Evolutionary conservation across 2,888 invertebrate genomes (phyloP).

Genomic region (Panorpa germanica): DNA sequence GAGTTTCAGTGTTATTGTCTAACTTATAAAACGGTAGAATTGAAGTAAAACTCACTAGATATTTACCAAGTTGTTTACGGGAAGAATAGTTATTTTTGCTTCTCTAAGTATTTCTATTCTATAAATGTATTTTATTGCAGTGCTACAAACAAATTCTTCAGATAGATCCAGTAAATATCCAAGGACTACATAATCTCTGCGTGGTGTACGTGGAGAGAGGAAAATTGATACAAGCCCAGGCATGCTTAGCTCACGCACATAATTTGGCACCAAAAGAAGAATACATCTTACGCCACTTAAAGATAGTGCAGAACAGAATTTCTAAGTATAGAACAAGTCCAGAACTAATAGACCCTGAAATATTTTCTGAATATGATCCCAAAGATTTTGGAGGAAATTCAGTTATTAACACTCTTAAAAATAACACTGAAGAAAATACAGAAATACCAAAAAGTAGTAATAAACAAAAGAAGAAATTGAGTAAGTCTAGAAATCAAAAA

Average conservation of each 20-base stretch:
- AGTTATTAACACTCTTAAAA: too few relatives aligned
- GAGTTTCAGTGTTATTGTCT: too few relatives aligned
- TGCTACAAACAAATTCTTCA: conserved; percentile 79
- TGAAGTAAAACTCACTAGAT: too few relatives aligned
- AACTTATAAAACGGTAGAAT: too few relatives aligned
- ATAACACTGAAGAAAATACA: too few relatives aligned
- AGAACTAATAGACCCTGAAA: conserved; percentile 18
- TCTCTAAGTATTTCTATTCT: neutral
- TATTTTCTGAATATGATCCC: conserved; percentile 22
- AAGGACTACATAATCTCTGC: conserved; percentile 89
- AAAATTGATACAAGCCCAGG: conserved; percentile 63
- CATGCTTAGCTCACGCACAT: conserved; percentile 66
- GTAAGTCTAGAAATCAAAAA: too few relatives aligned
- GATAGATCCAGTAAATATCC: conserved; percentile 77
- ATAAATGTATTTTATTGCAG: conserved; percentile 26
- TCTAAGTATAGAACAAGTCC: conserved; percentile 21
- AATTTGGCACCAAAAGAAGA: conserved; percentile 74
- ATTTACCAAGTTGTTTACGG: too few relatives aligned
- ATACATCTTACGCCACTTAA: conserved; percentile 77
- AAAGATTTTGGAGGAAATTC: conserved; percentile 19
- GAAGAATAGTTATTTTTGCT: too few relatives aligned
- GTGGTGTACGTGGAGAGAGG: conserved; percentile 90
- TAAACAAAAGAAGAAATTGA: too few relatives aligned
- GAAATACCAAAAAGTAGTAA: too few relatives aligned
- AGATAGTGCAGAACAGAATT: conserved; percentile 63